Evolutionary conservation across 2,113 vertebrate genomes (phyloP), one percentile per base, ranked within the genome.

Genomic region (Phainopepla nitens): DNA sequence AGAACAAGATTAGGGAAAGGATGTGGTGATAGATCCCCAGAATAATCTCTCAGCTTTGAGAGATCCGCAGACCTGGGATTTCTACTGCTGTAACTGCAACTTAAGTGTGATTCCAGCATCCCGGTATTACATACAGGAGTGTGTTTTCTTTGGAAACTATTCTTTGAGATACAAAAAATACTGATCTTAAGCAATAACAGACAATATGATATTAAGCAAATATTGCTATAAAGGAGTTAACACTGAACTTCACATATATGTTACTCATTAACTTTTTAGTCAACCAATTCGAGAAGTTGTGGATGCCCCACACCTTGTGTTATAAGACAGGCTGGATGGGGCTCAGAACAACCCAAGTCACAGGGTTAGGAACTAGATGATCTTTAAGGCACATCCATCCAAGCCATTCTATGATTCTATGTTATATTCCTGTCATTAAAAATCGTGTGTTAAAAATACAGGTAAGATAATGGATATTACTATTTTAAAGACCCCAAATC

Each of bases 401-500:
- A 20, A 53, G 23, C 27, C 22, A 54, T 62, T 82, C 41, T 35
- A 11, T 31, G 4, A 54, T 56, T 82, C 41, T 42, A 13, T n/a
- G 4, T 78, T 33, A 47, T 18, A 77, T 25, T 70, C 17, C 23
- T 2, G 0, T 17, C 10, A 42, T 29, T 15, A 54, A 50, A 72
- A 69, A 49, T 6, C 13, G 27, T 35, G 5, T 33, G 20, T 60
- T 89, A 49, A 83, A 89, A 91, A 73, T 44, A 29, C 13, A 61
- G 17, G 21, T 58, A 72, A 71, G 14, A 76, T 6, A 17, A 76
- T 50, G 3, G 60, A 31, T 61, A 53, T 23, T n/a, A 31, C 18
- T 41, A 9, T 15, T n/a, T 31, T 6, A 7, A 68, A 85, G 78
- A 2, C 0, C 4, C 0, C 33, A 61, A 51, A 42, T 28, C 16